These are phyloP conservation scores for Pomatostomus ruficeps DNA, from an alignment of 2,113 vertebrate species.

Conservation along the genomic window DNA sequence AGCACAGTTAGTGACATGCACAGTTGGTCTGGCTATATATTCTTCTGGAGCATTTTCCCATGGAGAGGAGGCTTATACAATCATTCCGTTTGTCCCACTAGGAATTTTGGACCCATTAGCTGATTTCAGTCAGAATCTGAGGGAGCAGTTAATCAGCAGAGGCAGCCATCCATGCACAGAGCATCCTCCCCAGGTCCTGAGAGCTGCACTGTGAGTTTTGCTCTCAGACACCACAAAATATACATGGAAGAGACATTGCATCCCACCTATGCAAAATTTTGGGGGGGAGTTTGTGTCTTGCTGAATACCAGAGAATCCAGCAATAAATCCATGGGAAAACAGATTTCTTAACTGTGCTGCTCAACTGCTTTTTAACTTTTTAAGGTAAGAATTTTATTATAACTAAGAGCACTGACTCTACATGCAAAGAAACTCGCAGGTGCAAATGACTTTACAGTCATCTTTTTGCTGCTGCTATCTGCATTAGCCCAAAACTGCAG, in stretches of 20 bases:
- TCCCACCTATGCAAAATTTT: neutral
- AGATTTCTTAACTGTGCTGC: neutral
- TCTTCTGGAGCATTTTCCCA: slow-evolving; percentile 11
- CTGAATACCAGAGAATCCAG: neutral
- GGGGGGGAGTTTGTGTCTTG: neutral
- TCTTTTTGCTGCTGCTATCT: neutral
- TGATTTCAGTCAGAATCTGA: neutral
- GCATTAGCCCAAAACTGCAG: neutral
- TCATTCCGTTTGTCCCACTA: neutral
- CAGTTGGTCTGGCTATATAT: neutral
- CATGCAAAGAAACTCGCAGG: neutral
- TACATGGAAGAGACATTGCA: neutral
- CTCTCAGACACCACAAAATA: neutral
- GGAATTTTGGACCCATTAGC: neutral
- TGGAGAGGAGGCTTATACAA: neutral
- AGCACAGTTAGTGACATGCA: neutral
- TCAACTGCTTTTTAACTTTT: neutral
- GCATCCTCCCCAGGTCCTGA: neutral
- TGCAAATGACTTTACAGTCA: neutral
- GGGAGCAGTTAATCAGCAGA: neutral
- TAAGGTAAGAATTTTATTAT: neutral
- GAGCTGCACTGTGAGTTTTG: neutral
- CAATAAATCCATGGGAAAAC: neutral
- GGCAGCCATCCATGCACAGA: neutral
- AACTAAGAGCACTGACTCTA: neutral